Conservation (phyloP, 2,888 invertebrate genomes). For the Ormyrus thymus region DNA sequence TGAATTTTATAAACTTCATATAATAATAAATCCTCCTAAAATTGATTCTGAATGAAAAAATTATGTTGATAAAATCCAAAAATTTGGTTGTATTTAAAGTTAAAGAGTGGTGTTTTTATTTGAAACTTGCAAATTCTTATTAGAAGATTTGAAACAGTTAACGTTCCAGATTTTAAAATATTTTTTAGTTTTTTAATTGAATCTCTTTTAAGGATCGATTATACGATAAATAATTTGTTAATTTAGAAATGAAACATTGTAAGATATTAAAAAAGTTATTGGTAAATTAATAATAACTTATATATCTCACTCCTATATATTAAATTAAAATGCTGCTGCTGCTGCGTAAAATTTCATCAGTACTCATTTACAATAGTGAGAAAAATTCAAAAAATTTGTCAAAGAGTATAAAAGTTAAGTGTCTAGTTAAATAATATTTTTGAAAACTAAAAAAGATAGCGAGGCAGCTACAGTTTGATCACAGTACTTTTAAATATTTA, state of each 20-base stretch:
- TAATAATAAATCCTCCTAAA: not conserved
- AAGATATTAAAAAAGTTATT: too few relatives aligned
- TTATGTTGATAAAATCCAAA: not conserved
- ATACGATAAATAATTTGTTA: too few relatives aligned
- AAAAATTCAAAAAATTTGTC: not conserved
- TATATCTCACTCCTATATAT: too few relatives aligned
- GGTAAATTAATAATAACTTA: too few relatives aligned
- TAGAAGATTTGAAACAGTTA: too few relatives aligned
- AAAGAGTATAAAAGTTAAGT: not conserved
- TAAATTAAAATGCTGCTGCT: too few relatives aligned
- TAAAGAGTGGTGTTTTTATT: not conserved
- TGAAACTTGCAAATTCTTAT: not conserved
- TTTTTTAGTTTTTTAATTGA: too few relatives aligned
- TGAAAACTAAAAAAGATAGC: constrained; percentile 51
- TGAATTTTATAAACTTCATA: not conserved
- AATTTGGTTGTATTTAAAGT: not conserved
- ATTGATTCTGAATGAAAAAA: not conserved
- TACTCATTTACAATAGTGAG: too few relatives aligned
- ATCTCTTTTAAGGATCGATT: too few relatives aligned
- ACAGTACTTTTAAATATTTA: constrained; percentile 66
- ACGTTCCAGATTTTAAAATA: too few relatives aligned
- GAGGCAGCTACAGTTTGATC: constrained; percentile 65
- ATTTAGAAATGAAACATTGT: too few relatives aligned
- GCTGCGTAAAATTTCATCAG: too few relatives aligned
- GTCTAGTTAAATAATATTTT: constrained; percentile 25